Base-by-base conservation (phyloP, 2,113 vertebrate genomes). In the Pavo muticus region DNA sequence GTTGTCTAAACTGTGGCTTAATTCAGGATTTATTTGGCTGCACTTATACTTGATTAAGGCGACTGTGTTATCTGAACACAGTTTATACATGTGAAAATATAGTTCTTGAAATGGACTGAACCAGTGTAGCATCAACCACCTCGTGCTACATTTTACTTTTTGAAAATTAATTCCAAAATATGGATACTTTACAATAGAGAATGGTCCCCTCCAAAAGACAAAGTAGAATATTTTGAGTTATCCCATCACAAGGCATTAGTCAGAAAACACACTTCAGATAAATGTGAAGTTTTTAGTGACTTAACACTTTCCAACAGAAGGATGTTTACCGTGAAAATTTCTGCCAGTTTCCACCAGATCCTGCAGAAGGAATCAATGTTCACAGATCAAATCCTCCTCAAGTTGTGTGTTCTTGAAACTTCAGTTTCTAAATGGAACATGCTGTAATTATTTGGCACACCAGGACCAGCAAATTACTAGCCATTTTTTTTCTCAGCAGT, bases 41-140 rank as follows among this genome's bases (percentile, higher is more conserved):
- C 40, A 42, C 29, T 77, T 68, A 77, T 1, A 20, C 52, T 39
- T 57, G 9, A 14, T 42, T 72, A 77, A 91, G 65, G 54, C 37
- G 7, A 68, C 1, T 0, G 0, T n/a, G 40, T 90, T 59, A 50
- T 44, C 27, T 65, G 83, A 80, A 80, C 0, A 1, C 40, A 67
- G 50, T 25, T 16, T 23, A 16, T 67, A 32, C 9, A 9, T 32
- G 17, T 71, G 67, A 68, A 71, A 67, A 71, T 44, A 8, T 0
- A 71, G 23, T 60, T 83, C 56, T 87, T 67, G 29, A 61, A 50
- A 44, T 27, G 14, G 39, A 40, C n/a, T 35, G 23, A 70, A 84
- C 60, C 3, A 1, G 56, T 79, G 54, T 45, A 40, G 23, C 35
- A 71, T 45, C 19, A 35, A 24, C 56, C 14, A 35, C 35, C 75